Percentiles rank a stretch among this genome's conserved stretches.
phyloP scores from a whole-genome alignment of 1,140 invertebrate species.

The Probaryconus sp. region DNA sequence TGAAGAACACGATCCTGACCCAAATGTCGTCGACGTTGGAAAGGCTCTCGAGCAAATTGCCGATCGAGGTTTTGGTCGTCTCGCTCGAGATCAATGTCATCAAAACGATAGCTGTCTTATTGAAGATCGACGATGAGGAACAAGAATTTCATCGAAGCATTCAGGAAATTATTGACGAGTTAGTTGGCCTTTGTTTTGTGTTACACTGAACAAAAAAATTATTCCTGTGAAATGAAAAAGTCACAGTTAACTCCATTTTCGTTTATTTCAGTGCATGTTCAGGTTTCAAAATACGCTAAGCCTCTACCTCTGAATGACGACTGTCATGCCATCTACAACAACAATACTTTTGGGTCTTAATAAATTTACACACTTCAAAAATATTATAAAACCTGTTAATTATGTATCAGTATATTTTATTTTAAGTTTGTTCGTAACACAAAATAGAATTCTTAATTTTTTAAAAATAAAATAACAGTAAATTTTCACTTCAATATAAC shows the following conservation, averaged over 20 bases:
- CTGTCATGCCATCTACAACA: too few relatives aligned
- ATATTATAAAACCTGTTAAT: too few relatives aligned
- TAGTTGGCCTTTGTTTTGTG: conserved; percentile 59
- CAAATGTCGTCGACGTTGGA: conserved; percentile 80
- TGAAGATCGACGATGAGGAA: conserved; percentile 80
- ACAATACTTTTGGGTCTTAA: too few relatives aligned
- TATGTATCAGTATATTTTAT: too few relatives aligned
- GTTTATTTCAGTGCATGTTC: too few relatives aligned
- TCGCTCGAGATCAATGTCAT: conserved; percentile 79
- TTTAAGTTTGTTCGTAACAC: too few relatives aligned
- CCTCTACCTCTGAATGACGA: too few relatives aligned
- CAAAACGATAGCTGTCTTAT: conserved; percentile 78
- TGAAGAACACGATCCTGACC: conserved; percentile 77
- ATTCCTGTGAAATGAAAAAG: conserved; percentile 1
- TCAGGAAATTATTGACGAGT: conserved; percentile 81
- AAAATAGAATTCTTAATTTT: too few relatives aligned
- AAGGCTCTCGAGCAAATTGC: conserved; percentile 79
- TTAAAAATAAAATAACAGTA: too few relatives aligned
- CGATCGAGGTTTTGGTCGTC: conserved; percentile 80
- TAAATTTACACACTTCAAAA: too few relatives aligned
- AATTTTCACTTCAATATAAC: too few relatives aligned
- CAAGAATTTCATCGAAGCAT: conserved; percentile 80
- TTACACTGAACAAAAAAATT: neutral
- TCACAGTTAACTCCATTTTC: neutral
- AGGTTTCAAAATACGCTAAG: too few relatives aligned